A percentile compares a stretch with the other conserved stretches of the same genome.
These are phyloP conservation scores for Eilema sororculum DNA, from an alignment of 2,888 invertebrate species.

Conservation along the genomic window DNA sequence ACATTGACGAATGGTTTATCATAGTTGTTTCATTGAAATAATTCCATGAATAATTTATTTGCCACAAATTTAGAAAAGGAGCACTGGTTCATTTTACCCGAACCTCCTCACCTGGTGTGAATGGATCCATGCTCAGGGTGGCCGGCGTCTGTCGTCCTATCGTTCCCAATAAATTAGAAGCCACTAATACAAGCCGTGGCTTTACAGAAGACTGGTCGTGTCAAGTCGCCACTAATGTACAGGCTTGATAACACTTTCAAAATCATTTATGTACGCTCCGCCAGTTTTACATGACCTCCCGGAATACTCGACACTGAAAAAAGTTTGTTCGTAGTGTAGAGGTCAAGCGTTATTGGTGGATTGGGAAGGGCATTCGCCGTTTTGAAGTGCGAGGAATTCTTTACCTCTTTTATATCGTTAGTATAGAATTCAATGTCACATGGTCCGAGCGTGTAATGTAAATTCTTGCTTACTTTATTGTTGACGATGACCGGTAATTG, in stretches of 20 bases:
- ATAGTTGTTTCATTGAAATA: constrained; percentile 1
- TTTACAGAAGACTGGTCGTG: constrained; percentile 85
- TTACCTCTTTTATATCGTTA: constrained; percentile 78
- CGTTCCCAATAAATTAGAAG: constrained; percentile 86
- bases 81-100: constrained; percentile 50
- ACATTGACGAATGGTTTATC: constrained; percentile 25
- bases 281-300: constrained; percentile 60
- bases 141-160: constrained; percentile 85
- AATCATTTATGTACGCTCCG: constrained; percentile 72
- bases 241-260: constrained; percentile 83
- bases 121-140: constrained; percentile 83
- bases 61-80: constrained; percentile 25
- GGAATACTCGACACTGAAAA: constrained; percentile 12
- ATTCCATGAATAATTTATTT: background rate
- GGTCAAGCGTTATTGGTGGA: constrained; percentile 47
- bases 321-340: constrained; percentile 18
- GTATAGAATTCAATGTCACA: constrained; percentile 77
- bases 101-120: constrained; percentile 73
- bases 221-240: constrained; percentile 85
- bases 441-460: constrained; percentile 74
- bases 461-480: constrained; percentile 79
- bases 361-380: constrained; percentile 63
- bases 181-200: constrained; percentile 84
- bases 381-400: constrained; percentile 71
- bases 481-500: constrained; percentile 74